phyloP scores from a whole-genome alignment of 2,797 vertebrate species.

The Onychomys torridus region DNA sequence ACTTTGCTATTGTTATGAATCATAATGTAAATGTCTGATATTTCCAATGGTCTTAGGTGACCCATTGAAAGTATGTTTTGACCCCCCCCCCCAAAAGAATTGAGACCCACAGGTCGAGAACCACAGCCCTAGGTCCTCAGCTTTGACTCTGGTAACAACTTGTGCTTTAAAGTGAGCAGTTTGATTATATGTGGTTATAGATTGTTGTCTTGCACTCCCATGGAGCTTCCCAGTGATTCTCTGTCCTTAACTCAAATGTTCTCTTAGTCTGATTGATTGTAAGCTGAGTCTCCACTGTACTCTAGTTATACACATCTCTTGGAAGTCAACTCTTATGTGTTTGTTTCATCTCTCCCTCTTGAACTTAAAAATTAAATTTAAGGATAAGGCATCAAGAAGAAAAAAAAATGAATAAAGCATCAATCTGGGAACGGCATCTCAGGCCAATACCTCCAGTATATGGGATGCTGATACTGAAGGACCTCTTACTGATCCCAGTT shows the following conservation, averaged over 20 bases:
- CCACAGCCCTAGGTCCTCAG: neutral
- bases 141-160: neutral
- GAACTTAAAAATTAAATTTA: neutral
- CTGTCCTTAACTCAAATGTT: neutral
- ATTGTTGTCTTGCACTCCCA: neutral
- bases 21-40: neutral
- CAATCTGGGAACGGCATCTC: neutral
- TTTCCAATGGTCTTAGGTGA: neutral
- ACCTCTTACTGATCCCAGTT: neutral
- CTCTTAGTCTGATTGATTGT: neutral
- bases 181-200: neutral
- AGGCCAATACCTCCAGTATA: neutral
- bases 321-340: neutral
- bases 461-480: neutral
- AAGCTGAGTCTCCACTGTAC: neutral
- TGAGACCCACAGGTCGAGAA: neutral
- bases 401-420: neutral
- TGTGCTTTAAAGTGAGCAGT: neutral
- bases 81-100: neutral
- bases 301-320: neutral
- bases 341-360: constrained; percentile 6
- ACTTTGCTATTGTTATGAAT: neutral
- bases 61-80: no score
- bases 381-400: neutral
- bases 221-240: neutral